phyloP scores from a whole-genome alignment of 2,888 invertebrate genomes.

The Brachypalpus laphriformis region DNA sequence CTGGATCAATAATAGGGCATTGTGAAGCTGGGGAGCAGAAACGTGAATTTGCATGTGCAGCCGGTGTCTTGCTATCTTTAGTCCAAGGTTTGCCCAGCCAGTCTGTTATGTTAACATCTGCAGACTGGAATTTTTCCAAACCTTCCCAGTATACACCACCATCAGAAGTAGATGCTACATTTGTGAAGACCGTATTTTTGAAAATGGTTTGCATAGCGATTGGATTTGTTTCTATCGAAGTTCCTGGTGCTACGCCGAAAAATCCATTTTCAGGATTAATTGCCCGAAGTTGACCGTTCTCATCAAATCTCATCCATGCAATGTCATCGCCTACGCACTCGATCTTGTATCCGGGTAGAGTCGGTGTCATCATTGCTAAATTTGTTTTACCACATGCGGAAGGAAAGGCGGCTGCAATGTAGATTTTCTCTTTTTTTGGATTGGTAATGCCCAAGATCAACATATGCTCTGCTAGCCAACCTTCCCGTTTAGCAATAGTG shows the following conservation, averaged over 20 bases:
- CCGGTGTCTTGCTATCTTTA: slow-evolving; percentile 85
- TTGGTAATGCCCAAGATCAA: slow-evolving; percentile 97
- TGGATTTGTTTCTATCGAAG: slow-evolving; percentile 95
- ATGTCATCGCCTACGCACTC: slow-evolving; percentile 99
- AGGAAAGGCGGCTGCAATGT: slow-evolving; percentile 98
- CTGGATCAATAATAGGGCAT: slow-evolving; percentile 96
- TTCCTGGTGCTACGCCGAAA: slow-evolving; percentile 99
- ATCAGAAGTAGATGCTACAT: slow-evolving; percentile 96
- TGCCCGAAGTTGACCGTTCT: slow-evolving; percentile 92
- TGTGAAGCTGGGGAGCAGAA: slow-evolving; percentile 97
- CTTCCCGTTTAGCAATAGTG: slow-evolving; percentile 95
- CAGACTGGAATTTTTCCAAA: slow-evolving; percentile 88
- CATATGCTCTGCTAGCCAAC: slow-evolving; percentile 99
- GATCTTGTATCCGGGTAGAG: slow-evolving; percentile 95
- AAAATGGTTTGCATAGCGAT: slow-evolving; percentile 98
- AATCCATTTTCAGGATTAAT: slow-evolving; percentile 99
- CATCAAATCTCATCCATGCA: slow-evolving; percentile 98
- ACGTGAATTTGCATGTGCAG: slow-evolving; percentile 98
- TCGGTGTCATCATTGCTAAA: slow-evolving; percentile 98
- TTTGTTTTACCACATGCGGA: slow-evolving; percentile 99
- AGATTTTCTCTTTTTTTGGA: slow-evolving; percentile 93
- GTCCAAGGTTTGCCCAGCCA: slow-evolving; percentile 93
- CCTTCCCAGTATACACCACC: slow-evolving; percentile 99
- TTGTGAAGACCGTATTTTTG: slow-evolving; percentile 97
- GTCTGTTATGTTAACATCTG: slow-evolving; percentile 86